Evolutionary conservation across 2,113 vertebrate genomes (phyloP), one percentile per base, ranked within the genome.

Genomic region (Perca flavescens): DNA sequence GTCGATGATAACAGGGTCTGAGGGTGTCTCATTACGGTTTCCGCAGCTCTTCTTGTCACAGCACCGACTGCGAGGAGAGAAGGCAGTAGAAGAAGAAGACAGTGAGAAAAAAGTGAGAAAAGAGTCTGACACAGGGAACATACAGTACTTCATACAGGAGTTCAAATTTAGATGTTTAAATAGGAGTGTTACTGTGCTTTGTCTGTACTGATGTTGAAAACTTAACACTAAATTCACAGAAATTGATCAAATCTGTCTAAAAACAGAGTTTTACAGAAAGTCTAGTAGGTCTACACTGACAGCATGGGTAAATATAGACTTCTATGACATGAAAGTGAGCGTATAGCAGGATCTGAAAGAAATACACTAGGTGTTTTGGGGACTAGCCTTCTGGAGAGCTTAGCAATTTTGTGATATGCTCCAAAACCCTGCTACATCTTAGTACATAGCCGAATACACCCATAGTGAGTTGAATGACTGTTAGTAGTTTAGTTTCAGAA

Each of bases 11-110:
- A 99, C 97, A 0, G 98, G 98, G 94, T 99, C 98, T 8, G 98
- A 99, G 58, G 98, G 98, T 0, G 97, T 98, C 96, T 99, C 97
- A 43, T 99, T 99, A 83, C 98, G 96, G 93, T 99, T 99, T 71
- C 98, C 98, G 21, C 98, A 99, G 95, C 97, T 99, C 94, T 99
- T 99, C 94, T 98, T 98, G 95, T 99, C 98, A 86, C 97, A 99
- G 92, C 98, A 99, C 54, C 97, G 98, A 91, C 98, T 99, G 78
- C 4, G 71, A 79, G n/a, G 69, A 72, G 77, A 74, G 80, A 64
- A 84, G 47, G 77, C 77, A 62, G 61, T 71, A 40, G 80, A 64
- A 72, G 58, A 76, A 86, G 62, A 72, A 80, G 80, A 82, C 15
- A 9, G 6, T 46, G 40, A 10, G 40, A 43, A 43, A 15, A 77